Evolutionary conservation across 1,140 invertebrate genomes (phyloP).

Genomic region (Lucilia cuprina): DNA sequence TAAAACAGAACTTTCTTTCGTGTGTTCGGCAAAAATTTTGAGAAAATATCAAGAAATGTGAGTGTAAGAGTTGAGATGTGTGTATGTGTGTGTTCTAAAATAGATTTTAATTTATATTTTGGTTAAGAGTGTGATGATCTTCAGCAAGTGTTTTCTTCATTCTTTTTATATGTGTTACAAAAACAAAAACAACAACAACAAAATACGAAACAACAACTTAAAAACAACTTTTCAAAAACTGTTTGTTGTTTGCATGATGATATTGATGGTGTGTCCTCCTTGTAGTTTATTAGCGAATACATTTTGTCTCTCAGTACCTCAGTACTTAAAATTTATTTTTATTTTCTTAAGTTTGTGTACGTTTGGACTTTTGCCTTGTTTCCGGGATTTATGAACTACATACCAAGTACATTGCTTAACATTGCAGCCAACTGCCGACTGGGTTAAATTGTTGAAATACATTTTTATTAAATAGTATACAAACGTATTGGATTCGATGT

Average conservation of each 20-base stretch:
- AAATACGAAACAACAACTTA: too few relatives aligned
- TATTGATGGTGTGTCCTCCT: neutral
- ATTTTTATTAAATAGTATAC: neutral
- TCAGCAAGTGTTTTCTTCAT: conserved; percentile 16
- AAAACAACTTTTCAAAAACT: conserved; percentile 2
- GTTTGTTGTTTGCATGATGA: neutral
- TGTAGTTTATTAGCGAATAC: neutral
- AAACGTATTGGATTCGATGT: neutral
- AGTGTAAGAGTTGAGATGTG: neutral
- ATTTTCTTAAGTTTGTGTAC: neutral
- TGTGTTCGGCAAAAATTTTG: conserved; percentile 4
- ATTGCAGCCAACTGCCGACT: neutral
- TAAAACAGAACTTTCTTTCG: neutral
- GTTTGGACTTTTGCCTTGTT: conserved; percentile 8
- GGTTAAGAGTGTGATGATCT: conserved; percentile 19
- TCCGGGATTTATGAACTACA: conserved; percentile 27
- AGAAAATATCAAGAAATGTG: neutral
- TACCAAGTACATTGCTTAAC: neutral
- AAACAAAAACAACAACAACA: neutral
- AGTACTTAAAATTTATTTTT: too few relatives aligned
- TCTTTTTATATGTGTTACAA: neutral
- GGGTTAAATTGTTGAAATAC: neutral
- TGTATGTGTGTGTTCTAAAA: conserved; percentile 17
- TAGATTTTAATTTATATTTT: neutral
- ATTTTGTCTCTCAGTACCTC: neutral